Evolutionary conservation across 2,797 vertebrate species (phyloP), one percentile per base, ranked within the genome.

Genomic region (Furcifer pardalis): DNA sequence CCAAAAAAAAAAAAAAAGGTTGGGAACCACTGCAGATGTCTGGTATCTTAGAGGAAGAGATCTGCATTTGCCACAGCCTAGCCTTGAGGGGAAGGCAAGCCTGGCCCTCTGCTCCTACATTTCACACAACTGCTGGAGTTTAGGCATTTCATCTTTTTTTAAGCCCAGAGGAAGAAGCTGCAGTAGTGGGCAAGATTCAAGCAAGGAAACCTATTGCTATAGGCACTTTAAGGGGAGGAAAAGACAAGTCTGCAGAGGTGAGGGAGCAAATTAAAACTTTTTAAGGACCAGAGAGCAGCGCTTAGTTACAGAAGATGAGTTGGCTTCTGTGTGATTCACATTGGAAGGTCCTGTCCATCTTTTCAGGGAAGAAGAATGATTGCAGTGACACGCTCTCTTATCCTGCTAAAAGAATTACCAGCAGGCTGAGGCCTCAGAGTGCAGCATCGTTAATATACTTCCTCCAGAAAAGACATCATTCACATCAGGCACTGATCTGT

Each of bases 401-500:
- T 62, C 17, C 73, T 27, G 68, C n/a, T 66, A 80, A 30, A 68
- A 63, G 7, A 75, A 62, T 65, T 37, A 75, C 71, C 40, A 63
- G 49, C 0, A 63, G 32, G 25, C 12, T 13, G 40, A 71, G 52
- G 30, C 30, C 32, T 32, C 59, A 27, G 17, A 79, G 69, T 44
- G 62, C 62, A 49, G 32, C 8, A 40, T 78, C 59, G 2, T 78
- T 81, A 81, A 49, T 83, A 74, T 5, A 10, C 23, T 37, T 87
- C 37, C 63, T 66, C 49, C 63, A 62, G 68, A 27, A 77, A 40
- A 72, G 42, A 63, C 42, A 40, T 66, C 62, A 46, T 37, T 79
- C 76, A 74, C n/a, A 19, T 40, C 13, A 35, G 13, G n/a, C 76
- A 80, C 32, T 49, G 76, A 79, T 83, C 60, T 68, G 52, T 79